A percentile compares a stretch with the other conserved stretches of the same genome.
These are phyloP conservation scores for Montipora foliosa DNA, from an alignment of 64 coral and sea anemone genomes.

Conservation along the genomic window DNA sequence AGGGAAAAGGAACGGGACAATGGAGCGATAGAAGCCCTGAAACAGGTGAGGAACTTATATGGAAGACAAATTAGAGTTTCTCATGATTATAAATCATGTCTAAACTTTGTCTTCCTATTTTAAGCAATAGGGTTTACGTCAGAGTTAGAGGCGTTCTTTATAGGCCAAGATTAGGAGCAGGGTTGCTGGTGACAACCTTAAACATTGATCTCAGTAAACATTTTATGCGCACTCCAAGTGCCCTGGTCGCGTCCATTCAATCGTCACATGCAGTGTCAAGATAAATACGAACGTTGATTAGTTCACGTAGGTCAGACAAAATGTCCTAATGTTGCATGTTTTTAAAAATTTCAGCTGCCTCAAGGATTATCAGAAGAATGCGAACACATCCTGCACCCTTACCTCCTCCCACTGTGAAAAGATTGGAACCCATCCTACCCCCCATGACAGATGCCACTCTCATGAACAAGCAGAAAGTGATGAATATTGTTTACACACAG, in stretches of 20 bases:
- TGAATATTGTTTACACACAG: conserved; percentile 75
- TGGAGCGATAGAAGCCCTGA: conserved; percentile 21
- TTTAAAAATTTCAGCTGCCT: conserved; percentile 62
- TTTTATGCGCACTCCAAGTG: too few relatives aligned
- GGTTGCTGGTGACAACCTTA: too few relatives aligned
- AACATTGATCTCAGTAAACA: too few relatives aligned
- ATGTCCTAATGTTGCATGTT: neutral
- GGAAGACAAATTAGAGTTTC: too few relatives aligned
- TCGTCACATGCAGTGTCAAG: too few relatives aligned
- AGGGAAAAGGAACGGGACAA: conserved; percentile 24
- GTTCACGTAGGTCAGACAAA: neutral
- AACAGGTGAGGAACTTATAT: conserved; percentile 37
- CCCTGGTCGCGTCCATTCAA: too few relatives aligned
- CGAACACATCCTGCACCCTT: conserved; percentile 74
- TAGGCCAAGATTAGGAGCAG: too few relatives aligned
- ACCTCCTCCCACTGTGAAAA: conserved; percentile 75
- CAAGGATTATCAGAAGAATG: conserved; percentile 86
- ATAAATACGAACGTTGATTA: too few relatives aligned
- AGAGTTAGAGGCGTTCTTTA: too few relatives aligned
- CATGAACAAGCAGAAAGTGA: conserved; percentile 83
- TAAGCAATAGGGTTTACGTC: too few relatives aligned
- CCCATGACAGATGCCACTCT: conserved; percentile 74
- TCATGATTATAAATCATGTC: too few relatives aligned
- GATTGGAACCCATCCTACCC: conserved; percentile 66
- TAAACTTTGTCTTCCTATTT: too few relatives aligned